These are phyloP conservation scores for Chrysolina americana DNA, from an alignment of 2,888 invertebrate genomes.

Conservation along the genomic window DNA sequence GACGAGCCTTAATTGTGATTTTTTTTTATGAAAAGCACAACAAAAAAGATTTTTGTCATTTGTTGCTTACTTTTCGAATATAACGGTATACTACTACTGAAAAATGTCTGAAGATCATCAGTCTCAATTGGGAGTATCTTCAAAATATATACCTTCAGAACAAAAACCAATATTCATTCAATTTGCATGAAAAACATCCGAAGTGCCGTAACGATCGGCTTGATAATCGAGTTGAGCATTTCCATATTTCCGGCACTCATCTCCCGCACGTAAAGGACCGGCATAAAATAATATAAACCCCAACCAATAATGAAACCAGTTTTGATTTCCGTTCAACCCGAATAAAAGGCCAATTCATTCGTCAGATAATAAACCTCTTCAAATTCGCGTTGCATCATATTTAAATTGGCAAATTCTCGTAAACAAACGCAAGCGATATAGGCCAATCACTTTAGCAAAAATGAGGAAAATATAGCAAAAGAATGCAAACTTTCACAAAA, in stretches of 20 bases:
- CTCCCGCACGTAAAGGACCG: neutral
- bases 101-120: too few relatives aligned
- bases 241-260: constrained; percentile 23
- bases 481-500: too few relatives aligned
- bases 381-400: constrained; percentile 41
- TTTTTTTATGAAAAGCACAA: too few relatives aligned
- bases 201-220: neutral
- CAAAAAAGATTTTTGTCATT: too few relatives aligned
- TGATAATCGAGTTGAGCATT: constrained; percentile 20
- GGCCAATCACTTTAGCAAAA: too few relatives aligned
- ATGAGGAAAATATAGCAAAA: too few relatives aligned
- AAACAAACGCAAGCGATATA: constrained; percentile 37
- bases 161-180: neutral
- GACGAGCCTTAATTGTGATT: too few relatives aligned
- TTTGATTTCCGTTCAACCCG: constrained; percentile 26
- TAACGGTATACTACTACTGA: too few relatives aligned
- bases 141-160: neutral
- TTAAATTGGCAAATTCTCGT: constrained; percentile 48
- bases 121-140: too few relatives aligned
- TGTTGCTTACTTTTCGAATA: too few relatives aligned
- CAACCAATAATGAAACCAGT: constrained; percentile 20
- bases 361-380: constrained; percentile 30
- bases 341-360: constrained; percentile 34
- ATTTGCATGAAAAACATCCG: constrained; percentile 1
- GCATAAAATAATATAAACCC: constrained; percentile 16